Evolutionary conservation across 2,888 invertebrate species (phyloP).

Genomic region (Entomobrya proxima): DNA sequence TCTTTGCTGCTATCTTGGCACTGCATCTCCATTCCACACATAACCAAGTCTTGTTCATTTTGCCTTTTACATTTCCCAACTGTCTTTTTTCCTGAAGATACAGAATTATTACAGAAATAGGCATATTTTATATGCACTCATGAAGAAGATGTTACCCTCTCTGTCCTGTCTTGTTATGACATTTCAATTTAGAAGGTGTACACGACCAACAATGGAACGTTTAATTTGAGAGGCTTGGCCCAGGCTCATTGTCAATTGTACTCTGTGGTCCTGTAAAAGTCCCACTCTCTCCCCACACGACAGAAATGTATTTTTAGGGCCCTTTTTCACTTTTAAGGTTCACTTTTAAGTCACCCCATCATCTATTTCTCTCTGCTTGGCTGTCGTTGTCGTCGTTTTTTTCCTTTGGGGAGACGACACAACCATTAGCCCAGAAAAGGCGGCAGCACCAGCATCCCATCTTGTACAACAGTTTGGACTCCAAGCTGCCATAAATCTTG

Average conservation of each 20-base stretch:
- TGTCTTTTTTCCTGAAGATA: slow-evolving; percentile 30
- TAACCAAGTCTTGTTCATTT: neutral
- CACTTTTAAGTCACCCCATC: neutral
- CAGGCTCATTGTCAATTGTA: slow-evolving; percentile 11
- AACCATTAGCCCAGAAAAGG: slow-evolving; percentile 37
- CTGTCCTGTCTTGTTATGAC: slow-evolving; percentile 48
- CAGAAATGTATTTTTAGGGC: neutral
- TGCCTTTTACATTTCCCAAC: slow-evolving; percentile 30
- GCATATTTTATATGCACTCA: neutral
- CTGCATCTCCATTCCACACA: neutral
- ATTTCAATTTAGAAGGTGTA: slow-evolving; percentile 48
- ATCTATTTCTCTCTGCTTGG: neutral
- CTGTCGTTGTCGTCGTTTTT: slow-evolving; percentile 19
- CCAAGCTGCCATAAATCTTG: slow-evolving; percentile 47
- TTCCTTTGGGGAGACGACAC: too few species aligned
- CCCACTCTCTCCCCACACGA: slow-evolving; percentile 4
- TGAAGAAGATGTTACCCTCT: neutral
- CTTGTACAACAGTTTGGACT: neutral
- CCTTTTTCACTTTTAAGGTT: neutral
- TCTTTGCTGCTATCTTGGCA: too few species aligned
- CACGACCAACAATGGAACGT: slow-evolving; percentile 42
- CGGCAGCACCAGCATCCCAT: neutral
- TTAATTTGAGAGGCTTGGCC: slow-evolving; percentile 46
- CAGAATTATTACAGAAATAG: neutral
- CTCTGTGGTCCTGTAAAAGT: slow-evolving; percentile 26